phyloP scores from a whole-genome alignment of 2,113 vertebrate species.

The Carassius gibelio region DNA sequence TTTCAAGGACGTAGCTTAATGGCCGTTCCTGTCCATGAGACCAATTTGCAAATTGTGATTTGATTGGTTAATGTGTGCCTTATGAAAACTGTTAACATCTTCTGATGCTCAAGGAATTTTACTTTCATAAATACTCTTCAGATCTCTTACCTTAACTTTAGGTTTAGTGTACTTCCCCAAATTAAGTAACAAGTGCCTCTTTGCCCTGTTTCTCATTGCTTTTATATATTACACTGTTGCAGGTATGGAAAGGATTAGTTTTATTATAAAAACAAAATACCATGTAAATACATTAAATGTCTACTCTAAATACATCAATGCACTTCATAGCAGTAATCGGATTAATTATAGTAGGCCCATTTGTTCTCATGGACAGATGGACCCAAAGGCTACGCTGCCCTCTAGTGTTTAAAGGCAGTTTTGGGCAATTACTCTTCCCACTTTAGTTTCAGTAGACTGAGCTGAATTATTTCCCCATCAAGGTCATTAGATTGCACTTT shows the following conservation, averaged over 20 bases:
- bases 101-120: not conserved
- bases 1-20: not conserved
- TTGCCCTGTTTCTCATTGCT: not conserved
- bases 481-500: not conserved
- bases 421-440: not conserved
- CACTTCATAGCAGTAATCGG: not conserved
- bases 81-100: not conserved
- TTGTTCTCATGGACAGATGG: constrained; percentile 16
- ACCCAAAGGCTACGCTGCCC: constrained; percentile 61
- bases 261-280: not conserved
- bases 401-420: constrained; percentile 59
- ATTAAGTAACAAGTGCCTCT: not conserved
- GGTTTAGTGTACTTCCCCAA: not conserved
- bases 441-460: not conserved
- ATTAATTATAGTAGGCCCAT: not conserved
- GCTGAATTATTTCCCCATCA: not conserved
- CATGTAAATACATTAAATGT: not conserved
- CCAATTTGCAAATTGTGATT: not conserved
- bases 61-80: not conserved
- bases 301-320: not conserved
- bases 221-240: not conserved
- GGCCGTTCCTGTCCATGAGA: not conserved
- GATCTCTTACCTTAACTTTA: not conserved
- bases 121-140: not conserved
- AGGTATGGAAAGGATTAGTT: not conserved